phyloP scores from a whole-genome alignment of 2,797 vertebrate species.

The Capromys pilorides region DNA sequence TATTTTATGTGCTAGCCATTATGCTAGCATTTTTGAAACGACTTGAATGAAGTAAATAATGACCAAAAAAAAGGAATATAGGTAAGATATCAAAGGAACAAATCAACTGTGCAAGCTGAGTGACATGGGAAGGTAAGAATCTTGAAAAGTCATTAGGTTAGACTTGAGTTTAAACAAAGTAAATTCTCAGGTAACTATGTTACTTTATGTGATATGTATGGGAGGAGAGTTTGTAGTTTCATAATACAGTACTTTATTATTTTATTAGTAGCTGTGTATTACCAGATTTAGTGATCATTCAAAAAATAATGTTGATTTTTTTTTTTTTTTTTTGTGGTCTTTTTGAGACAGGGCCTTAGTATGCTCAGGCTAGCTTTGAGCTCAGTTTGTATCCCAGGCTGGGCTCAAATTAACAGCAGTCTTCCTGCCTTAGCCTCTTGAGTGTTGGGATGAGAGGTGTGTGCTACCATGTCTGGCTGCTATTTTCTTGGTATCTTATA shows the following conservation, averaged over 20 bases:
- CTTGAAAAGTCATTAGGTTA: slow-evolving; percentile 5
- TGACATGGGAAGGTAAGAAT: neutral
- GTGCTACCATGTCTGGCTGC: neutral
- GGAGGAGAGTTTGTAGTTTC: neutral
- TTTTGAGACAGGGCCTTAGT: too few species aligned
- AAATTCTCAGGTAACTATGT: slow-evolving; percentile 2
- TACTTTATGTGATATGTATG: neutral
- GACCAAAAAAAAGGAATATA: neutral
- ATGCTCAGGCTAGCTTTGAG: neutral
- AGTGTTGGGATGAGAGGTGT: neutral
- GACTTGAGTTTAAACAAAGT: slow-evolving; percentile 45
- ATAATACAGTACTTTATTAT: neutral
- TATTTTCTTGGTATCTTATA: neutral
- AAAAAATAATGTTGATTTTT: neutral
- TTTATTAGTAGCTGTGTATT: neutral
- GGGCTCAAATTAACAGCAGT: too few species aligned
- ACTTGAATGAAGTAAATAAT: neutral
- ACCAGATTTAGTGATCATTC: slow-evolving; percentile 5
- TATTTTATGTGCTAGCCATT: neutral
- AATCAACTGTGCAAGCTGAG: neutral
- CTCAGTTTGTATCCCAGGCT: too few species aligned
- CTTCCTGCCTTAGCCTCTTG: neutral
- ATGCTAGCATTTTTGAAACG: slow-evolving; percentile 27
- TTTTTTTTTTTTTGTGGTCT: neutral
- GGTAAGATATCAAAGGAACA: neutral